Base-by-base conservation (phyloP, 2,888 invertebrate genomes). In the Netelia fuscicornis region DNA sequence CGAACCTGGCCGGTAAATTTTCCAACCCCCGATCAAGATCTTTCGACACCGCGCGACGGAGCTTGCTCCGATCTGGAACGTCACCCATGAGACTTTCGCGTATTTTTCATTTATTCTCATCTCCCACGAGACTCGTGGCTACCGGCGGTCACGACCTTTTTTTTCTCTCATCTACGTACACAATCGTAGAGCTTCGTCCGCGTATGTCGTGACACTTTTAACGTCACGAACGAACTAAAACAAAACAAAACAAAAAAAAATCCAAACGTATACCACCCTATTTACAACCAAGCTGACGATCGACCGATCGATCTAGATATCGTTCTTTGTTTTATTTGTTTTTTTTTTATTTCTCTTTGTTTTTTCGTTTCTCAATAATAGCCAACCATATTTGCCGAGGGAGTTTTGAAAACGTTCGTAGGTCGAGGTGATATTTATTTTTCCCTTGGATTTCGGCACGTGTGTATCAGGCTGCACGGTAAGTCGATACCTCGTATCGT, bases 271-370 rank as follows among this genome's bases (percentile, higher is more conserved):
- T 58, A 20, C 20, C 8, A 23, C 6, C 13, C 1, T 48, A 48
- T 48, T 48, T 48, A 48, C 25, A 58, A 25, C 56, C 6, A 67
- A 52, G 25, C 23, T 25, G 30, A n/a, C n/a, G 44, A 67, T 77
- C 77, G 65, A 67, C 56, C 11, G 77, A 77, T 68, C 77, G 48
- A 68, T 58, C 77, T 77, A 77, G 56, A 64, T 54, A 54, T 62
- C 25, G 37, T 37, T 37, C 37, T 56, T 23, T 23, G 20, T 44
- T 17, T 64, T 17, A 44, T 37, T 44, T 48, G 42, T 48, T 48
- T 65, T 8, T 37, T 44, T 48, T 48, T 62, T 60, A 54, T 37
- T 37, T 37, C 1, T 77, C 23, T 58, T 58, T 17, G 20, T 20
- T n/a, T 68, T 56, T 13, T 30, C 3, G 30, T 68, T 1, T 20